Evolutionary conservation across 2,113 vertebrate genomes (phyloP).

Genomic region (Odocoileus hemionus): DNA sequence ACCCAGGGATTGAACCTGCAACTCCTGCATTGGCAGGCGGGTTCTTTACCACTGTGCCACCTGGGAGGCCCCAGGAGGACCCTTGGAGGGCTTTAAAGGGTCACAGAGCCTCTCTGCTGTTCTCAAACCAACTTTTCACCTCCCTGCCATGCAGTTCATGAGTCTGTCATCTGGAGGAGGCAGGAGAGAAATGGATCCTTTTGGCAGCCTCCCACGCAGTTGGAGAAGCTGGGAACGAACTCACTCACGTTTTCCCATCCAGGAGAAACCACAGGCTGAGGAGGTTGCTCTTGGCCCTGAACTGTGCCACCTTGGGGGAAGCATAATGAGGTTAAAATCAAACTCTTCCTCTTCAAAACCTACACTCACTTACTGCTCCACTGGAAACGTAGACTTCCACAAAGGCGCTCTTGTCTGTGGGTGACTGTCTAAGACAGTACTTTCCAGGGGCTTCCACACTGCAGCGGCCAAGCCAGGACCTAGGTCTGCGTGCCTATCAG

Average conservation of each 20-base stretch:
- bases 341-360: not conserved
- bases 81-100: not conserved
- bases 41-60: not conserved
- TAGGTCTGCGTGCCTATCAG: not conserved
- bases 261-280: not conserved
- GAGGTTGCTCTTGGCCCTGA: not conserved
- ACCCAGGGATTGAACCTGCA: not conserved
- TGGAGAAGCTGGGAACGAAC: not conserved
- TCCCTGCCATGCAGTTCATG: not conserved
- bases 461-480: not conserved
- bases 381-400: not conserved
- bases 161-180: not conserved
- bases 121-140: not conserved
- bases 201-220: not conserved
- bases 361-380: not conserved
- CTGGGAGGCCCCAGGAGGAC: not conserved
- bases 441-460: not conserved
- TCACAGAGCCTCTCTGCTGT: not conserved
- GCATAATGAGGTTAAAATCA: not conserved
- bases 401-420: not conserved
- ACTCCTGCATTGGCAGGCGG: accelerated
- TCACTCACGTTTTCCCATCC: not conserved
- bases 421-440: not conserved
- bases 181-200: not conserved
- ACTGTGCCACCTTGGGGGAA: not conserved